Base-by-base conservation (phyloP, 2,797 vertebrate genomes). In the Amazona ochrocephala region DNA sequence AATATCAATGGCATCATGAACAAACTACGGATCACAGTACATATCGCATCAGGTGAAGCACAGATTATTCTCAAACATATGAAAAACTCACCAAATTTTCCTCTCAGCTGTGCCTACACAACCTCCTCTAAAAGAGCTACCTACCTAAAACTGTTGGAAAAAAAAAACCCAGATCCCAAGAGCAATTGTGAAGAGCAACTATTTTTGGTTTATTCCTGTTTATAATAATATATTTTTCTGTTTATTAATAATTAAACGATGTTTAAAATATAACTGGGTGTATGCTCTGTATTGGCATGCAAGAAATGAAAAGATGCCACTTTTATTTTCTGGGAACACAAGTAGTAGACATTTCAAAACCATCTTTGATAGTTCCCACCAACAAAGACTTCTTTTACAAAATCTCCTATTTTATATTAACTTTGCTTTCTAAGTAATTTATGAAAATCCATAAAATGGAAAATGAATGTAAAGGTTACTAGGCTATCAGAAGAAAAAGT, bases 391-490 rank as follows among this genome's bases (percentile, higher is more conserved):
- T 70, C 8, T 78, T 75, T 94, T 66, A 88, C 24, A 88, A 87
- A 90, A 56, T 3, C 5, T n/a, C n/a, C 27, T 50, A 45, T 68
- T 89, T 93, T 44, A 83, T 51, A 80, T 87, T 84, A 90, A 73
- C 18, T 89, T 90, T 47, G 7, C 27, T 85, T 45, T 87, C 70
- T 89, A 90, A 96, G 88, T 92, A 95, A 96, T 95, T 96, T 85
- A 90, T 93, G 91, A 97, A 97, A 97, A 97, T 94, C 72, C 66
- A 95, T 96, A 91, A 94, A 96, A 91, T 13, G 87, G 62, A 68
- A 97, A 96, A 96, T 96, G 92, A 94, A 95, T 96, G 86, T 91
- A 96, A 97, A 97, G 87, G 89, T 95, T 74, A 97, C 41, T n/a
- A 93, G 45, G 51, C 15, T 93, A 95, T 93, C 94, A 87, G 88